Conservation (phyloP, 2,888 invertebrate genomes). For the Tinea semifulvella region DNA sequence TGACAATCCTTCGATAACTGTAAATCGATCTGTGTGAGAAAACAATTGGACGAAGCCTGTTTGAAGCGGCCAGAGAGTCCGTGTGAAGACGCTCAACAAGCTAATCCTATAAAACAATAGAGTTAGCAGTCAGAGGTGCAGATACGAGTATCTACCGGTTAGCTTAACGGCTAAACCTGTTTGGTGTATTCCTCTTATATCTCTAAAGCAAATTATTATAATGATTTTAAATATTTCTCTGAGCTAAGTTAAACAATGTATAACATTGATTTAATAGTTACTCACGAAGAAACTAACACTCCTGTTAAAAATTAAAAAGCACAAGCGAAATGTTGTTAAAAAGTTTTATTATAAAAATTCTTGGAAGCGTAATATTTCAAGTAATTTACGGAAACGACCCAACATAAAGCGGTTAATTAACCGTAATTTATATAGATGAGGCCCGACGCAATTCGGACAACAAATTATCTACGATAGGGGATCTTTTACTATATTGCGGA, state of each 20-base stretch:
- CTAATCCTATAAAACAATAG: slow-evolving; percentile 47
- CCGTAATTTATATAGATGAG: slow-evolving; percentile 53
- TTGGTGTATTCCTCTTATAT: too few species aligned
- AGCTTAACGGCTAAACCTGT: too few species aligned
- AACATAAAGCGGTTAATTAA: slow-evolving; percentile 37
- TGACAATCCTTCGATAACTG: slow-evolving; percentile 29
- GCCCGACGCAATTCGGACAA: slow-evolving; percentile 41
- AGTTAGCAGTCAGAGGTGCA: slow-evolving; percentile 23
- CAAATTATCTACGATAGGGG: slow-evolving; percentile 46
- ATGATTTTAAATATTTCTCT: too few species aligned
- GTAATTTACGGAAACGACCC: slow-evolving; percentile 3
- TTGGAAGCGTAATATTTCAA: background rate
- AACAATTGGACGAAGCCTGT: slow-evolving; percentile 33
- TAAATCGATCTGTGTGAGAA: slow-evolving; percentile 46
- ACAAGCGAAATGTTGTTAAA: background rate
- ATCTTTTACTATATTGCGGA: slow-evolving; percentile 29
- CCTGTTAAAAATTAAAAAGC: background rate
- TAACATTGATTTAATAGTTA: too few species aligned
- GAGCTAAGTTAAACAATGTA: too few species aligned
- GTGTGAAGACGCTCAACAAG: slow-evolving; percentile 28
- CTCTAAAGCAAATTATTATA: too few species aligned
- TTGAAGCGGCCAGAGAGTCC: slow-evolving; percentile 12
- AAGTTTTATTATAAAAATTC: background rate
- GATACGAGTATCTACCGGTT: background rate
- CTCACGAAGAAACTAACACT: too few species aligned